These are phyloP conservation scores for Anhinga rufa DNA, from an alignment of 2,113 vertebrate species.

Conservation along the genomic window DNA sequence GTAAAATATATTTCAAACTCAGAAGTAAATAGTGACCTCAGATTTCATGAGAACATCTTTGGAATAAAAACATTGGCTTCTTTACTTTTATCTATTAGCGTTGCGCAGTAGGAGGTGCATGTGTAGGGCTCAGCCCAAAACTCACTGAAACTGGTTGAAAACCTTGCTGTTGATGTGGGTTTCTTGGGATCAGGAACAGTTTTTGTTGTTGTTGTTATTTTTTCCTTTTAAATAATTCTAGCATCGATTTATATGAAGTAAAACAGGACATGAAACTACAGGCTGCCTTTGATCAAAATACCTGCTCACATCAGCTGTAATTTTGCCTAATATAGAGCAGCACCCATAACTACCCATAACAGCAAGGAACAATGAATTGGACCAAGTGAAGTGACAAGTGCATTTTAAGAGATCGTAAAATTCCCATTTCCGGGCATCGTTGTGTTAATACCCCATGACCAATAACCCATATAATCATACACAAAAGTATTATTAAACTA, in stretches of 20 bases:
- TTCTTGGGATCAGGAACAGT: not conserved
- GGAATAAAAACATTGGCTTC: not conserved
- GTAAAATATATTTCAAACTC: not conserved
- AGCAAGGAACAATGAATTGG: not conserved
- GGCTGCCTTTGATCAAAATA: not conserved
- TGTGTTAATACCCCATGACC: slow-evolving; percentile 25
- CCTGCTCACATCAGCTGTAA: not conserved
- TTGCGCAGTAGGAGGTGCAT: not conserved
- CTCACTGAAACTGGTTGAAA: not conserved
- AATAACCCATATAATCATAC: slow-evolving; percentile 18
- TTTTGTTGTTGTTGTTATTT: not conserved
- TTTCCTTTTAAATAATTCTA: not conserved
- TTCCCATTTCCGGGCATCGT: slow-evolving; percentile 13
- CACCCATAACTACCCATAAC: not conserved
- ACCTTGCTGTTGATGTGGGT: not conserved
- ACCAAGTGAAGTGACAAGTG: not conserved
- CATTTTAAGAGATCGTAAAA: slow-evolving; percentile 41
- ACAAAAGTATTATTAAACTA: not conserved
- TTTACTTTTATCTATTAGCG: not conserved
- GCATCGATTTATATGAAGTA: not conserved
- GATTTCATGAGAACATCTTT: not conserved
- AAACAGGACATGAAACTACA: not conserved
- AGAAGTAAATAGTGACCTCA: not conserved
- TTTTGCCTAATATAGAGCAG: not conserved
- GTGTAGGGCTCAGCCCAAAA: not conserved